Evolutionary conservation across 2,888 invertebrate genomes (phyloP), one percentile per base, ranked within the genome.

Genomic region (Lithophane ornitopus): DNA sequence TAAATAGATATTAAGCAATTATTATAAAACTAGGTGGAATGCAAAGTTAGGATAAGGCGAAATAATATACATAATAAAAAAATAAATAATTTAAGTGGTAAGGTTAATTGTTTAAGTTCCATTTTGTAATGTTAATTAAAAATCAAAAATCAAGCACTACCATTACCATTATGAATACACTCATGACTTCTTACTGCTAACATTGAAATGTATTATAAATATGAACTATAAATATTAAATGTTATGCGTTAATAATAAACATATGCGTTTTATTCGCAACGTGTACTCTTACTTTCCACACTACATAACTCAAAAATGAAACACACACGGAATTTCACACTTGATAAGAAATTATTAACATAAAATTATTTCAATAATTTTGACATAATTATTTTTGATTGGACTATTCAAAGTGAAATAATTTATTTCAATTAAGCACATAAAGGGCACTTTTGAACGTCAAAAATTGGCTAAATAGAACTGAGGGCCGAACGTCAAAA

Each of bases 171-270:
- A 95, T 94, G 95, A 94, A 94, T 95, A 95, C 96, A 96, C 96
- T 95, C 95, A 96, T 95, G 93, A 95, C 93, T 96, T 96, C 96
- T 96, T 94, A 96, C 92, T 91, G 96, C 96, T 97, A 96, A 95
- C 95, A 97, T 95, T 96, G 95, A 95, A 96, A 95, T 96, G 96
- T 97, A 97, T 94, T 95, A 97, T 97, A 97, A 95, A 96, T 95
- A 96, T 96, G 94, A 96, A 96, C 95, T 97, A 97, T 97, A 96
- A 97, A 96, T 96, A 97, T 96, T 97, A 97, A 97, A 97, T 97
- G 97, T 97, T 97, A 97, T 97, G 97, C 97, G 97, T 97, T 97
- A 97, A 97, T 97, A 97, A 97, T 97, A 97, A 92, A 92, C 66
- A 71, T 49, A 34, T 75, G 91, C 76, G 93, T 95, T 95, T 96